Evolutionary conservation across 2,113 vertebrate genomes (phyloP).

Genomic region (Caretta caretta): DNA sequence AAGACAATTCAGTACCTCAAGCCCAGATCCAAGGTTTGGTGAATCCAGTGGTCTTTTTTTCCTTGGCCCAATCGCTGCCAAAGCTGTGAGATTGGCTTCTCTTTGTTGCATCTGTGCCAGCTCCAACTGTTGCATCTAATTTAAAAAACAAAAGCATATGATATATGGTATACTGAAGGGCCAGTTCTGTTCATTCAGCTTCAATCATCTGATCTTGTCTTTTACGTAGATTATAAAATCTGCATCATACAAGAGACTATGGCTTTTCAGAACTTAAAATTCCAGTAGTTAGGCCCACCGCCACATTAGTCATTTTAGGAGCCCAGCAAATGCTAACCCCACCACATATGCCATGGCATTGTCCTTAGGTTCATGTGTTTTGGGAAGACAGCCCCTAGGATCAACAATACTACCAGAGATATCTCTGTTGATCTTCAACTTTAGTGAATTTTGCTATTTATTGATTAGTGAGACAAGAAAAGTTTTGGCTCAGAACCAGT

Average conservation of each 20-base stretch:
- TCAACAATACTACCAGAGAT: accelerated
- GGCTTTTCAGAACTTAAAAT: neutral
- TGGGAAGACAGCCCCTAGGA: accelerated
- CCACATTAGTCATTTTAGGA: neutral
- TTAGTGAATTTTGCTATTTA: neutral
- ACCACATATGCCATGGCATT: accelerated
- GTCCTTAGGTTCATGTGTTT: neutral
- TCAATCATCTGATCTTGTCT: neutral
- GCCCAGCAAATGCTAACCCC: accelerated
- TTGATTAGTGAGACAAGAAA: neutral
- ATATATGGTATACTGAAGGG: neutral
- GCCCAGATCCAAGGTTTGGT: conserved; percentile 54
- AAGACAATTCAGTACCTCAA: conserved; percentile 79
- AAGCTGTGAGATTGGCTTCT: conserved; percentile 93
- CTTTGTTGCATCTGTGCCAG: conserved; percentile 90
- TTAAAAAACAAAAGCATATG: conserved; percentile 3
- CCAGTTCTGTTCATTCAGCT: neutral
- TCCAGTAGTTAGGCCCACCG: neutral
- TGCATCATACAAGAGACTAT: neutral
- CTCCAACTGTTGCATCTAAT: conserved; percentile 92
- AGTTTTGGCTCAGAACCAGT: neutral
- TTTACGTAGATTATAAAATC: neutral
- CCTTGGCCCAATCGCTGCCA: conserved; percentile 95
- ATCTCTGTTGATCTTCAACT: neutral
- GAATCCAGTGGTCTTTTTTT: conserved; percentile 89